Evolutionary conservation across 2,888 invertebrate species (phyloP).

Genomic region (Oxycera nigricornis): DNA sequence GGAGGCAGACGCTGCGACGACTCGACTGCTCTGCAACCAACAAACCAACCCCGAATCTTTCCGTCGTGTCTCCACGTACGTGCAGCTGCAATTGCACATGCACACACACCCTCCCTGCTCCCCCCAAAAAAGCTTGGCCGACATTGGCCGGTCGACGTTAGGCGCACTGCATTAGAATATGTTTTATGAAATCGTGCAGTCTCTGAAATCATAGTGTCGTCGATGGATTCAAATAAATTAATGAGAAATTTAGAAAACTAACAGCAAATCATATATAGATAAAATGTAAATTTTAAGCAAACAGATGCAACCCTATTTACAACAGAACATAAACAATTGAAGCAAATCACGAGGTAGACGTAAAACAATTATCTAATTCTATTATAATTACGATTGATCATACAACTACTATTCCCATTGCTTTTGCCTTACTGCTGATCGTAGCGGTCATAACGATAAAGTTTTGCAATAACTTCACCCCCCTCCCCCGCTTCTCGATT

Average conservation of each 20-base stretch:
- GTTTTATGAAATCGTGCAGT: slow-evolving; percentile 3
- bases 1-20: background rate
- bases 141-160: slow-evolving; percentile 1
- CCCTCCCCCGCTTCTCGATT: background rate
- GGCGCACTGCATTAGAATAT: slow-evolving; percentile 27
- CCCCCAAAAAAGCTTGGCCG: slow-evolving; percentile 21
- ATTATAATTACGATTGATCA: slow-evolving; percentile 10
- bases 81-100: slow-evolving; percentile 2
- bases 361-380: slow-evolving; percentile 14
- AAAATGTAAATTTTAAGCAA: slow-evolving; percentile 38
- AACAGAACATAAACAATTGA: slow-evolving; percentile 31
- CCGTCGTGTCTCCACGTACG: slow-evolving; percentile 10
- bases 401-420: too few relatives aligned
- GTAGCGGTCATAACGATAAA: too few relatives aligned
- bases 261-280: slow-evolving; percentile 40
- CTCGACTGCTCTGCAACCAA: background rate
- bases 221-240: slow-evolving; percentile 32
- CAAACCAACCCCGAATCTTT: background rate
- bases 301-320: slow-evolving; percentile 38
- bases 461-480: background rate
- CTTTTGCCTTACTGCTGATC: background rate
- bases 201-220: slow-evolving; percentile 32
- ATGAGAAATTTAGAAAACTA: slow-evolving; percentile 34
- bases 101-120: too few relatives aligned
- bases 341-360: slow-evolving; percentile 34